A percentile compares a stretch with the other conserved stretches of the same genome.
These are phyloP conservation scores for Cantharis rufa DNA, from an alignment of 2,888 invertebrate species.

Conservation along the genomic window DNA sequence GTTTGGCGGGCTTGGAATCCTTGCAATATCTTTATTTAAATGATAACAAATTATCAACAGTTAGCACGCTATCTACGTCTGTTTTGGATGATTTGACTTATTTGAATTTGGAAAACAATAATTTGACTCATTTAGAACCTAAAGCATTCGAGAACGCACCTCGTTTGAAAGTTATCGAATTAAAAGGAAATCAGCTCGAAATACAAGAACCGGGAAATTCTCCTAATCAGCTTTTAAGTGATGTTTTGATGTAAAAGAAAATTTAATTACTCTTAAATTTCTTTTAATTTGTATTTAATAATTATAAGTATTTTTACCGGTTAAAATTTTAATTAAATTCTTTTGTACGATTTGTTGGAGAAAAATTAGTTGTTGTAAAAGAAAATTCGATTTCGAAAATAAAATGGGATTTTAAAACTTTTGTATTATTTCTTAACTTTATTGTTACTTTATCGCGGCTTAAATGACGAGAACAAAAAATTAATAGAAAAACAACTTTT, in stretches of 20 bases:
- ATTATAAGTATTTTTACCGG: neutral
- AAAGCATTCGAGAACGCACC: conserved; percentile 54
- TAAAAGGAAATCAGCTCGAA: conserved; percentile 53
- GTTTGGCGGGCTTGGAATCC: conserved; percentile 16
- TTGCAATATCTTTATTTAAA: conserved; percentile 18
- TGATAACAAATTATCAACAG: conserved; percentile 4
- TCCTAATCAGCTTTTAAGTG: conserved; percentile 9
- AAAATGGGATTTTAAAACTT: neutral
- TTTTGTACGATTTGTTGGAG: neutral
- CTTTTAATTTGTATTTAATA: neutral
- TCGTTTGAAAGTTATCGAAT: conserved; percentile 55
- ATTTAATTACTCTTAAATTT: neutral
- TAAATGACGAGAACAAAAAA: neutral
- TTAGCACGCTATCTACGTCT: conserved; percentile 1
- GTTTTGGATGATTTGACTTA: conserved; percentile 7
- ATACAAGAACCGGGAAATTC: conserved; percentile 2
- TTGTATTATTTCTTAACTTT: neutral
- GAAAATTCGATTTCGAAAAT: neutral
- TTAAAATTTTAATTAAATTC: neutral
- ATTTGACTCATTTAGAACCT: conserved; percentile 56
- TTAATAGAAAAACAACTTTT: neutral
- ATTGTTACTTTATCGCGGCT: neutral
- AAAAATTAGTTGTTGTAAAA: neutral
- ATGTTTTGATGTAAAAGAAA: conserved; percentile 24
- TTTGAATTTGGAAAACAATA: conserved; percentile 51